Evolutionary conservation across 2,797 vertebrate species (phyloP), one percentile per base, ranked within the genome.

Genomic region (Sus cebifrons): DNA sequence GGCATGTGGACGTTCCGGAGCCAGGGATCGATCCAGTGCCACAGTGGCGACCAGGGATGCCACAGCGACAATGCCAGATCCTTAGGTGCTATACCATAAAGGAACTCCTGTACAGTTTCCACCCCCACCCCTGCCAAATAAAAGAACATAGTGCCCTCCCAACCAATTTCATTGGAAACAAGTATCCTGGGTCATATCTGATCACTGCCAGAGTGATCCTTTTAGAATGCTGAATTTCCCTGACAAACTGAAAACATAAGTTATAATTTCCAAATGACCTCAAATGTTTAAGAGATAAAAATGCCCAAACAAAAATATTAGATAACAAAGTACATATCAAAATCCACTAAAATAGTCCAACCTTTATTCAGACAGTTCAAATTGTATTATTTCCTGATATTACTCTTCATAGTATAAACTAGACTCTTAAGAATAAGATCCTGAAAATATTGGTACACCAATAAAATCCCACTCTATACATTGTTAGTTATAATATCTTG

Each of bases 221-320:
- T 94, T 91, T 68, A 96, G 81, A 95, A 93, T 29, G 89, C 3
- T 68, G 74, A 64, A 52, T 78, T 93, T 54, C 27, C 56, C n/a
- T 86, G 78, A 88, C 40, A 88, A 89, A 95, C 92, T 58, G 91
- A 79, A 91, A 96, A 91, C 5, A 52, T 16, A 96, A 84, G 27
- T 58, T 94, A 40, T 65, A 89, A 77, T 74, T 96, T 44, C 60
- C 29, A 89, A 94, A 67, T 85, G 56, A 73, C 49, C 18, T 87
- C 70, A 78, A 62, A 82, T 36, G 21, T n/a, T 79, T 36, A 36
- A 86, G 91, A 77, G n/a, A 71, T 73, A 73, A 90, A 85, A 68
- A 71, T 62, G 86, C 49, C 23, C 4, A 52, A 67, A 4, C 15
- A 56, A 73, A 49, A 91, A 93, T 74, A 56, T 67, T 83, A 67